These are phyloP conservation scores for Myioborus miniatus DNA, from an alignment of 2,797 vertebrate genomes.

Conservation along the genomic window DNA sequence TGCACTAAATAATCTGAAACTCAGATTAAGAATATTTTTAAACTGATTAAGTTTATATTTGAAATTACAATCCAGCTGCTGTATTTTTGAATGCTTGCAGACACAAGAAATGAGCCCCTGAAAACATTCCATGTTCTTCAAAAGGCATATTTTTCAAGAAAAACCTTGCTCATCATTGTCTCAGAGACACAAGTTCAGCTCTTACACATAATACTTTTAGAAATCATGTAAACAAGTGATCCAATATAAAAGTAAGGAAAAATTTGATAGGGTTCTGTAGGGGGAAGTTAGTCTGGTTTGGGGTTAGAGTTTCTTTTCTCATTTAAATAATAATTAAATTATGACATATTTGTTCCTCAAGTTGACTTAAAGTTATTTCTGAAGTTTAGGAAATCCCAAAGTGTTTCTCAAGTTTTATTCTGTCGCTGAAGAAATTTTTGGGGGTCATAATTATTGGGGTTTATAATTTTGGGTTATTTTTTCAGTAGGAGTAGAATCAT, in stretches of 20 bases:
- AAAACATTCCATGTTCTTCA: neutral
- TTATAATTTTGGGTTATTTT: neutral
- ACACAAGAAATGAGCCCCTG: neutral
- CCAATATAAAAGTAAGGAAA: neutral
- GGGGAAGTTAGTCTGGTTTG: fast-evolving
- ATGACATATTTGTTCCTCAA: neutral
- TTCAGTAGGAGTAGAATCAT: neutral
- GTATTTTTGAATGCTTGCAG: neutral
- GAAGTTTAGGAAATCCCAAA: neutral
- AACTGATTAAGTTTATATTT: neutral
- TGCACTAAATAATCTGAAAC: neutral
- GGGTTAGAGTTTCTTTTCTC: neutral
- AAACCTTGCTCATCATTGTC: neutral
- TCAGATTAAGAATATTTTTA: neutral
- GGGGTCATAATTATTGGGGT: neutral
- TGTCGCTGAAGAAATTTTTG: neutral
- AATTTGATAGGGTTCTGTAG: neutral
- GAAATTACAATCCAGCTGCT: neutral
- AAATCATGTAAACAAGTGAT: neutral
- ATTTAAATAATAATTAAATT: neutral
- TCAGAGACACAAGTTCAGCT: neutral
- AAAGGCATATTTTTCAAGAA: neutral
- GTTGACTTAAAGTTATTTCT: neutral
- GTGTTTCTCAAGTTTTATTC: neutral
- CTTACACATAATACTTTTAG: neutral